phyloP scores from a whole-genome alignment of 2,888 invertebrate species.

The Zonitis immaculata region DNA sequence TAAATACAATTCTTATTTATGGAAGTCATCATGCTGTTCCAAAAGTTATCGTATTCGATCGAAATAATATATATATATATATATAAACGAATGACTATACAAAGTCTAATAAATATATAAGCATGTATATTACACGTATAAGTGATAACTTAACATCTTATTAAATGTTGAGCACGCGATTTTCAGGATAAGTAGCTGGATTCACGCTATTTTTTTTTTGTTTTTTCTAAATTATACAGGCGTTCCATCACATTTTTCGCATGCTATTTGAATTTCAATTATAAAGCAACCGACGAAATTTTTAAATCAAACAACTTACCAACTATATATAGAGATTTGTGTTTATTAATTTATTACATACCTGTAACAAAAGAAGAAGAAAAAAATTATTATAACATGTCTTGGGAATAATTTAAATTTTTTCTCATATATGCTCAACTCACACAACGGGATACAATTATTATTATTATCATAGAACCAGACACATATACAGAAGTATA shows the following conservation, averaged over 20 bases:
- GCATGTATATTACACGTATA: conserved; percentile 48
- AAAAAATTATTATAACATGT: background rate
- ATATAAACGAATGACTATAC: conserved; percentile 28
- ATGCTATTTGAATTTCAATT: too few species aligned
- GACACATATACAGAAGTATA: conserved; percentile 15
- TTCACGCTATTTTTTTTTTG: conserved; percentile 37
- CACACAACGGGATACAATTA: conserved; percentile 27
- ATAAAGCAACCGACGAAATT: too few species aligned
- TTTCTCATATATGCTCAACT: background rate
- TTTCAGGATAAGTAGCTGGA: conserved; percentile 41
- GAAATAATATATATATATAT: too few species aligned
- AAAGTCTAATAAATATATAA: conserved; percentile 44
- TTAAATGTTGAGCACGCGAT: conserved; percentile 46
- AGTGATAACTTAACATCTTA: conserved; percentile 50
- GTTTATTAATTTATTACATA: background rate
- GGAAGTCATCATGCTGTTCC: conserved; percentile 27
- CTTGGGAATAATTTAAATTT: conserved; percentile 2
- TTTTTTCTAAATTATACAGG: conserved; percentile 15
- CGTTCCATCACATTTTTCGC: conserved; percentile 17
- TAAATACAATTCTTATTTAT: conserved; percentile 27
- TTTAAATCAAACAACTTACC: too few species aligned
- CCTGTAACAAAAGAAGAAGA: background rate
- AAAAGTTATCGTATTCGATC: conserved; percentile 31
- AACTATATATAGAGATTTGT: too few species aligned
- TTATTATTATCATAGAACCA: too few species aligned